Percentiles rank a stretch among this genome's conserved stretches.
Evolutionary conservation across 2,113 vertebrate genomes (phyloP).

Genomic region (Perca flavescens): DNA sequence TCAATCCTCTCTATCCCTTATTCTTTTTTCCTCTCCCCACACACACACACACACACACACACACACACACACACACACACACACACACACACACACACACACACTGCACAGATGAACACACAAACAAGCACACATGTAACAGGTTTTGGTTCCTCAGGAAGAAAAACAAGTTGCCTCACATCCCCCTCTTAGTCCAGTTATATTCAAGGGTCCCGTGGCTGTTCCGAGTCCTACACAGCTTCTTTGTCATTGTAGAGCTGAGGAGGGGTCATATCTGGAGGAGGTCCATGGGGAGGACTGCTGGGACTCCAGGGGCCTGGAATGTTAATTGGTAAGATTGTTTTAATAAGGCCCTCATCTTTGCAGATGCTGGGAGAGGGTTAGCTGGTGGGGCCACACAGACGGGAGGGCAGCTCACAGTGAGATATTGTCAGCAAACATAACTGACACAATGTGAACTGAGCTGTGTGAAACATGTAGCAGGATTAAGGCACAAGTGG

Average conservation of each 20-base stretch:
- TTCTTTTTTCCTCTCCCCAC: neutral
- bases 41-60: neutral
- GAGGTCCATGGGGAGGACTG: slow-evolving; percentile 37
- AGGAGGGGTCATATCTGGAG: slow-evolving; percentile 55
- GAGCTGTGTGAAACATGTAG: slow-evolving; percentile 47
- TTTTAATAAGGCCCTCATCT: slow-evolving; percentile 84
- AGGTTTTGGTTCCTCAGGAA: slow-evolving; percentile 33
- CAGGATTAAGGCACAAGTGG: slow-evolving; percentile 61
- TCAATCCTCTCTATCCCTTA: slow-evolving; percentile 1
- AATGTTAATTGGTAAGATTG: slow-evolving; percentile 87
- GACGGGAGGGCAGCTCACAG: slow-evolving; percentile 59
- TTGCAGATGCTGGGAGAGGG: slow-evolving; percentile 76
- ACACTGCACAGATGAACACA: slow-evolving; percentile 19
- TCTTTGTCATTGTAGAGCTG: slow-evolving; percentile 63
- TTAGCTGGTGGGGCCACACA: slow-evolving; percentile 70
- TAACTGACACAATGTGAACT: slow-evolving; percentile 59
- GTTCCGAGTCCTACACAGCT: slow-evolving; percentile 60
- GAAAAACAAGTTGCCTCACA: slow-evolving; percentile 69
- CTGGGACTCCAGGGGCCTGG: slow-evolving; percentile 72
- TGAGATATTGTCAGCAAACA: slow-evolving; percentile 71
- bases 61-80: slow-evolving; percentile 24
- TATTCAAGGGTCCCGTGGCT: slow-evolving; percentile 38
- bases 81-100: neutral
- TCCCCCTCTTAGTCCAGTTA: slow-evolving; percentile 23
- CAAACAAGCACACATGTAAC: slow-evolving; percentile 39